These are phyloP conservation scores for Zaprionus davidi DNA, from an alignment of 1,140 invertebrate species.

Conservation along the genomic window DNA sequence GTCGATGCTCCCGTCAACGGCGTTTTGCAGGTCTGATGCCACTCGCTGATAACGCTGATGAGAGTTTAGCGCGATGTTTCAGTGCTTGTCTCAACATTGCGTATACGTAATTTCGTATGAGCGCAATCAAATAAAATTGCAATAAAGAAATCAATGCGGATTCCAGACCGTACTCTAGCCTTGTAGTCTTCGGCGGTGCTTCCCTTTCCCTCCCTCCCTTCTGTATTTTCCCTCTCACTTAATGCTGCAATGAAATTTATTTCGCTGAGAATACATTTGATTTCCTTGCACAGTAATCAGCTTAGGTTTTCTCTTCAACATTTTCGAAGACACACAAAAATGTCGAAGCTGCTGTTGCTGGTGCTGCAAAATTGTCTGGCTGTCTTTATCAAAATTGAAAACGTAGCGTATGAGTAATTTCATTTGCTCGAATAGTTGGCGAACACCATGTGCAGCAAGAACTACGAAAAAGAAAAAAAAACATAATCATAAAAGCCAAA, in stretches of 20 bases:
- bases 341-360: slow-evolving; percentile 21
- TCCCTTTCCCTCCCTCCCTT: background rate
- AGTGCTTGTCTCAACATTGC: slow-evolving; percentile 71
- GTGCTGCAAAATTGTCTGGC: slow-evolving; percentile 55
- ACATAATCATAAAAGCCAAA: slow-evolving; percentile 22
- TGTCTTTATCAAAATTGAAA: slow-evolving; percentile 73
- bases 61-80: slow-evolving; percentile 56
- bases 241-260: slow-evolving; percentile 69
- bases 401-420: slow-evolving; percentile 80
- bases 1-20: slow-evolving; percentile 27
- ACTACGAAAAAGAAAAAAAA: slow-evolving; percentile 41
- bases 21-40: slow-evolving; percentile 43
- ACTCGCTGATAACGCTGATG: slow-evolving; percentile 69
- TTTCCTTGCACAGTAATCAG: slow-evolving; percentile 70
- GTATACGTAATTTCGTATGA: slow-evolving; percentile 79
- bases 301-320: slow-evolving; percentile 52
- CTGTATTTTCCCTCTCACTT: slow-evolving; percentile 27
- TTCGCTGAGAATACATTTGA: slow-evolving; percentile 68
- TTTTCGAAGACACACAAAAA: slow-evolving; percentile 41
- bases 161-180: slow-evolving; percentile 27
- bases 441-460: slow-evolving; percentile 37
- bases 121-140: slow-evolving; percentile 80
- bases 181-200: background rate
- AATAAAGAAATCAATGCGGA: slow-evolving; percentile 82
- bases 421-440: slow-evolving; percentile 69